Base-by-base conservation (phyloP, 2,888 invertebrate species). In the Colostygia pectinataria region DNA sequence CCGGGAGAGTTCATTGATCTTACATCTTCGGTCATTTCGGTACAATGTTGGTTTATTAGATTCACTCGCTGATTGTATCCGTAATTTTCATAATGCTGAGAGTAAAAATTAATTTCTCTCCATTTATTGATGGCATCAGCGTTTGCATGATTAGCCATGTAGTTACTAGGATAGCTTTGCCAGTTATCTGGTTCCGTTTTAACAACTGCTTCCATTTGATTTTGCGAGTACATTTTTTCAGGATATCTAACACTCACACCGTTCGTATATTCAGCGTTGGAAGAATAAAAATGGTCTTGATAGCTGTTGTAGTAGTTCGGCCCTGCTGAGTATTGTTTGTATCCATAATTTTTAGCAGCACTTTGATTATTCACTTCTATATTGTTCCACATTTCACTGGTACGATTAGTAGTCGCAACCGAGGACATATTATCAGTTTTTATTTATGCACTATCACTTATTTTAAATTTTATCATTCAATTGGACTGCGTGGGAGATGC, bases 301-400 rank as follows among this genome's bases (percentile, higher is more conserved):
- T 82, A 77, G 38, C 40, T 7, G 14, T 75, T 77, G 43, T 79
- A 77, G 49, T 74, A 72, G 39, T 74, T 72, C 4, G 72, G 57
- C 63, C 66, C 66, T 10, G 64, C 59, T 29, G 79, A 71, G 41
- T 79, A 77, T 55, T 80, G 80, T 62, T 77, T 79, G 44, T 78
- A 74, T 31, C 64, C 71, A 47, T 71, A 72, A 42, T 74, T 73
- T 63, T 78, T 80, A n/a, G 66, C 29, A 10, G 59, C 77, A 82
- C 75, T 81, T 69, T 77, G 78, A 65, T 64, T 59, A 61, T 77
- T 82, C 54, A 78, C 68, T 56, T 83, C 79, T 36, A 57, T 67
- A 65, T 79, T 80, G 65, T 80, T 83, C 85, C 88, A 88, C 82
- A 85, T 84, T 68, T 84, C 85, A 83, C 80, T 81, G 1, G 77